phyloP scores from a whole-genome alignment of 1,140 invertebrate genomes.

The Scaptomyza graminum region DNA sequence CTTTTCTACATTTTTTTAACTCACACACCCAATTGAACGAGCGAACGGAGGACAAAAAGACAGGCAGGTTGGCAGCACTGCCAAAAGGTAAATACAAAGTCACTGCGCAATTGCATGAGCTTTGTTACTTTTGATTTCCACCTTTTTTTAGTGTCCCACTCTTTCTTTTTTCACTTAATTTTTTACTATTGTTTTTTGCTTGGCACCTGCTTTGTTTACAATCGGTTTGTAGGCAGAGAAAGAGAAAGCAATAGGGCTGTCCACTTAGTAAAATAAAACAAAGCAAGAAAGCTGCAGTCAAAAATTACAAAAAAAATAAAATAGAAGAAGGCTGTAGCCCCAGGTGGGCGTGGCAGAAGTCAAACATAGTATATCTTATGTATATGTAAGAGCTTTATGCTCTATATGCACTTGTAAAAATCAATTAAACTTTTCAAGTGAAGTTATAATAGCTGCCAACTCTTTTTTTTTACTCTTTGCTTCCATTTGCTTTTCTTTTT shows the following conservation, averaged over 20 bases:
- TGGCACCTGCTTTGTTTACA: conserved; percentile 54
- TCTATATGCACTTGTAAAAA: conserved; percentile 74
- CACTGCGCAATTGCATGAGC: conserved; percentile 38
- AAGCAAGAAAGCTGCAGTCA: too few relatives aligned
- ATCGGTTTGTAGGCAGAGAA: conserved; percentile 39
- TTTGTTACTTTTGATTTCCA: conserved; percentile 66
- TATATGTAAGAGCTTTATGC: conserved; percentile 33
- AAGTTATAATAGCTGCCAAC: conserved; percentile 76
- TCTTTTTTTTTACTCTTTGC: conserved; percentile 40
- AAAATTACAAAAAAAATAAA: too few relatives aligned
- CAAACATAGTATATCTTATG: conserved; percentile 10
- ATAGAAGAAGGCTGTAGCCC: conserved; percentile 9
- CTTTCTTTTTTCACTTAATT: not conserved
- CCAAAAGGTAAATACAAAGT: conserved; percentile 51
- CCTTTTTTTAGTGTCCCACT: not conserved
- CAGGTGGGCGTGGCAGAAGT: conserved; percentile 44
- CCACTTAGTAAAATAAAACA: conserved; percentile 36
- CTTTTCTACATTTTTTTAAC: not conserved
- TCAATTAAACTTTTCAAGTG: conserved; percentile 82
- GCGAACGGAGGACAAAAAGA: not conserved
- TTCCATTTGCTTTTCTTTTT: conserved; percentile 72
- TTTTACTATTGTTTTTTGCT: not conserved
- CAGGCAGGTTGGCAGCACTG: conserved; percentile 32
- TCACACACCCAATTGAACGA: not conserved
- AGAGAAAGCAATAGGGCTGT: not conserved